phyloP scores from a whole-genome alignment of 2,888 invertebrate genomes.

The Ptychoptera contaminata region DNA sequence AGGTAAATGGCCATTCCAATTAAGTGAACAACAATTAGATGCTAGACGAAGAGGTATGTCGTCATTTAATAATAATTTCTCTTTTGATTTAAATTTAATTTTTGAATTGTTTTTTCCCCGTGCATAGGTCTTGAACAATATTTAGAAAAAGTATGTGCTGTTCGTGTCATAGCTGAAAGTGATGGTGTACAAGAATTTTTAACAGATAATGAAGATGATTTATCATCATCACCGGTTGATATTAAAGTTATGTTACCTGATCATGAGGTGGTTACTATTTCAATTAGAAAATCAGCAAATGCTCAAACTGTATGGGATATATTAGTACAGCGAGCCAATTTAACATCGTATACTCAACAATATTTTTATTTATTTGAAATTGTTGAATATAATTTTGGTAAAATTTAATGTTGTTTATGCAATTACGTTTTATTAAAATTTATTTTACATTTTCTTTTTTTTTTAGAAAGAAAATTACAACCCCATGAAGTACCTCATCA shows the following conservation, averaged over 20 bases:
- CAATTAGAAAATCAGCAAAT: conserved; percentile 73
- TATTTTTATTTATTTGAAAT: conserved; percentile 96
- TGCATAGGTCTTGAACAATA: conserved; percentile 65
- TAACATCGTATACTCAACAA: conserved; percentile 65
- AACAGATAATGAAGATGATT: conserved; percentile 77
- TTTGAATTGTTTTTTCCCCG: not conserved
- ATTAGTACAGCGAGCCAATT: conserved; percentile 67
- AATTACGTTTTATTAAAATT: not conserved
- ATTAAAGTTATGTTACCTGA: conserved; percentile 77
- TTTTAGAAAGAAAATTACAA: conserved; percentile 70
- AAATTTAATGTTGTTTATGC: conserved; percentile 20
- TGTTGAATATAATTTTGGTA: conserved; percentile 92
- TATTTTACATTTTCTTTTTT: conserved; percentile 28
- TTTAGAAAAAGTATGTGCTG: conserved; percentile 93
- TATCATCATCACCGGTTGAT: conserved; percentile 58
- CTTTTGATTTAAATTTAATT: not conserved
- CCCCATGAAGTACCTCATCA: conserved; percentile 93
- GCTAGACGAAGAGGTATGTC: conserved; percentile 69
- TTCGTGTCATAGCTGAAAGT: conserved; percentile 93
- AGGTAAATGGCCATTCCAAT: conserved; percentile 94
- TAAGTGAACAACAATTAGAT: conserved; percentile 96
- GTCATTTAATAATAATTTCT: not conserved
- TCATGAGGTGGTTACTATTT: conserved; percentile 74
- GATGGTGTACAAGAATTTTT: conserved; percentile 96
- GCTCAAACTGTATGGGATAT: conserved; percentile 84